These are phyloP conservation scores for Pogonus chalceus DNA, from an alignment of 1,140 invertebrate genomes.

Conservation along the genomic window DNA sequence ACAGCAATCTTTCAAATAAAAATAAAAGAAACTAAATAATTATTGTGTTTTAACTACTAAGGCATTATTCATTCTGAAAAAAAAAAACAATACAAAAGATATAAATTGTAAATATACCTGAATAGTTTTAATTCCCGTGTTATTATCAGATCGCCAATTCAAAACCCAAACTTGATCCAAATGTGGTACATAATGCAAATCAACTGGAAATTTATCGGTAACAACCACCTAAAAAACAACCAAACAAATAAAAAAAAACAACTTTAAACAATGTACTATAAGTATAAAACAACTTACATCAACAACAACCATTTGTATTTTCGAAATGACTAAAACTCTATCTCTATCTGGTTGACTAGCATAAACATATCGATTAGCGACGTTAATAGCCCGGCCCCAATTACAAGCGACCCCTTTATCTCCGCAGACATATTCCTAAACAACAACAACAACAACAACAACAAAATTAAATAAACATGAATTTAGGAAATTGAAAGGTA, in stretches of 20 bases:
- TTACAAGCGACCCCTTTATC: constrained; percentile 52
- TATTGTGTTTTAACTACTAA: no score
- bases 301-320: constrained; percentile 62
- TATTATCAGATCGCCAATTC: constrained; percentile 50
- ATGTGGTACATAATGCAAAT: constrained; percentile 60
- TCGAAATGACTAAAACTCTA: constrained; percentile 61
- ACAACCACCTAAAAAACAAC: constrained; percentile 48
- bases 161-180: constrained; percentile 73
- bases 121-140: constrained; percentile 58
- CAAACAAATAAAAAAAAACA: constrained; percentile 12
- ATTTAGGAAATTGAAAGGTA: background rate
- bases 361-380: constrained; percentile 64
- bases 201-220: constrained; percentile 65
- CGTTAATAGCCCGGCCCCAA: constrained; percentile 67
- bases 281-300: constrained; percentile 41
- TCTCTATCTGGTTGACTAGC: constrained; percentile 63
- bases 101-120: constrained; percentile 37
- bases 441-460: constrained; percentile 13
- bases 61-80: no score
- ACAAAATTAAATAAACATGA: background rate
- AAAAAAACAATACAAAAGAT: no score
- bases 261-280: constrained; percentile 4
- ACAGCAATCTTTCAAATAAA: no score
- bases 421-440: constrained; percentile 60
- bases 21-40: no score